These are phyloP conservation scores for Drosophila multiciliata DNA, from an alignment of 2,888 invertebrate genomes.

Conservation along the genomic window DNA sequence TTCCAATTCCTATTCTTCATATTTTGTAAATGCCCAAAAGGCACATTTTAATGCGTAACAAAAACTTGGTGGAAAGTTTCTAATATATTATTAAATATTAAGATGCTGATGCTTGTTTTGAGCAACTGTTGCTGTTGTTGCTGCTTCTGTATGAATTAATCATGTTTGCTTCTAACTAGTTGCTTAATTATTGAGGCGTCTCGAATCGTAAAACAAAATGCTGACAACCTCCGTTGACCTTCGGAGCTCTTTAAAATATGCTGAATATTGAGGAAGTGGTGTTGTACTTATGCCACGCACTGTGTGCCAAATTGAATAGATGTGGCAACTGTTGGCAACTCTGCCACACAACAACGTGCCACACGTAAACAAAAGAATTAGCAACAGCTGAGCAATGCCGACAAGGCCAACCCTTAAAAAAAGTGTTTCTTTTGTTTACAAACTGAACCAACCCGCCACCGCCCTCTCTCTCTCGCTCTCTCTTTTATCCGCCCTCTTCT, in stretches of 20 bases:
- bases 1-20: not conserved
- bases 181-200: slow-evolving; percentile 44
- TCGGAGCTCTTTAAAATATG: slow-evolving; percentile 43
- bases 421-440: slow-evolving; percentile 62
- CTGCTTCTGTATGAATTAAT: slow-evolving; percentile 42
- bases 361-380: slow-evolving; percentile 46
- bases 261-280: slow-evolving; percentile 34
- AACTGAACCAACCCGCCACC: slow-evolving; percentile 19
- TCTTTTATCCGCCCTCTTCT: slow-evolving; percentile 50
- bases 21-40: not conserved
- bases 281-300: slow-evolving; percentile 51
- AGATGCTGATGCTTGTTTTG: slow-evolving; percentile 32
- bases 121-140: slow-evolving; percentile 40
- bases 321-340: slow-evolving; percentile 36
- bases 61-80: slow-evolving; percentile 25
- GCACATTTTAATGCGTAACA: slow-evolving; percentile 27
- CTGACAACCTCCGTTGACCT: slow-evolving; percentile 62
- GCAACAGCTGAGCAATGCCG: slow-evolving; percentile 50
- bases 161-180: slow-evolving; percentile 21
- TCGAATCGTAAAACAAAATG: slow-evolving; percentile 39
- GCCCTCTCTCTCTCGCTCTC: not conserved
- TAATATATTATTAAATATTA: not conserved
- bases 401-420: slow-evolving; percentile 54
- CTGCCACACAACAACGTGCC: slow-evolving; percentile 9
- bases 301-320: slow-evolving; percentile 13